Conservation (phyloP, 2,113 vertebrate genomes). For the Colistium nudipinnis region DNA sequence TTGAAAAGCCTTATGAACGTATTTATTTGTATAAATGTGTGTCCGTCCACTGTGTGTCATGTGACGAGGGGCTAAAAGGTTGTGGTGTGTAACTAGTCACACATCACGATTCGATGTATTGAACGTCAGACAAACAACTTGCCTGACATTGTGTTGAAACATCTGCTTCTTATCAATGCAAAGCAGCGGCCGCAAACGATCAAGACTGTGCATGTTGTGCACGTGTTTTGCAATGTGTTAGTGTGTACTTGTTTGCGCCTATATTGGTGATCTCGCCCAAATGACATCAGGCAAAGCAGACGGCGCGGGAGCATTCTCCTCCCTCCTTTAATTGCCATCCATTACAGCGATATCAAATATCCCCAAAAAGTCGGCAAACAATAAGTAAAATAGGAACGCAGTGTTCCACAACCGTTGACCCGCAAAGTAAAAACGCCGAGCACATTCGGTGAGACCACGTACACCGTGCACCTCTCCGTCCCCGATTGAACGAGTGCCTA, state of each 20-base stretch:
- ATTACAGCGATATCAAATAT: slow-evolving; percentile 53
- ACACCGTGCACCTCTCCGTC: slow-evolving; percentile 38
- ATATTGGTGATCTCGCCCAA: background rate
- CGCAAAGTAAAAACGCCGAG: slow-evolving; percentile 67
- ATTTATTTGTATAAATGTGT: slow-evolving; percentile 2
- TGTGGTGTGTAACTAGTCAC: slow-evolving; percentile 4
- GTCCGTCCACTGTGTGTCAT: slow-evolving; percentile 5
- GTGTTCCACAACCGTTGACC: slow-evolving; percentile 70
- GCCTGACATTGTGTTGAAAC: too few species aligned
- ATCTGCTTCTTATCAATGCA: too few species aligned
- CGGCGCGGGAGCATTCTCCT: background rate
- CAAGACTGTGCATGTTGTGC: too few species aligned
- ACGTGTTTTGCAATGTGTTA: background rate
- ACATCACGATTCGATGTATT: slow-evolving; percentile 27
- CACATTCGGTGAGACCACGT: slow-evolving; percentile 44
- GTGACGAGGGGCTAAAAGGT: slow-evolving; percentile 27
- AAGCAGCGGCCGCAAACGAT: too few species aligned
- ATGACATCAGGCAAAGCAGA: background rate
- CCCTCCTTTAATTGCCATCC: slow-evolving; percentile 60
- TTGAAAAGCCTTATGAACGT: background rate
- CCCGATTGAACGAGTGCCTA: slow-evolving; percentile 18
- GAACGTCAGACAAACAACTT: slow-evolving; percentile 5
- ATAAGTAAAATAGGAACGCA: slow-evolving; percentile 67
- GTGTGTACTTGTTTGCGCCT: background rate
- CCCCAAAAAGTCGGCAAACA: slow-evolving; percentile 70